Evolutionary conservation across 2,113 vertebrate genomes (phyloP).

Genomic region (Diadophis punctatus): DNA sequence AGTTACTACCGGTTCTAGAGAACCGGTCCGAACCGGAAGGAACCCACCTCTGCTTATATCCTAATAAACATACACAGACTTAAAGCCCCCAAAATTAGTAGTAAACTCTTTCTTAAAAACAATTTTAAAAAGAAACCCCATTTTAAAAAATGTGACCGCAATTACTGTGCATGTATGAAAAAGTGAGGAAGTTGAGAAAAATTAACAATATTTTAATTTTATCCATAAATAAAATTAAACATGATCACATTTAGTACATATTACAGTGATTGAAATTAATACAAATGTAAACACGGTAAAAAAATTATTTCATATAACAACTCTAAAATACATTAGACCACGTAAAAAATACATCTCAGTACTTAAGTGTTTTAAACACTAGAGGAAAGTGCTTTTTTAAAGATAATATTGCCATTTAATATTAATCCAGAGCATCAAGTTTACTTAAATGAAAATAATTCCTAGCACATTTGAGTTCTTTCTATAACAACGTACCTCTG

Average conservation of each 20-base stretch:
- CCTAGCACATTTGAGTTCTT: constrained; percentile 40
- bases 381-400: constrained; percentile 57
- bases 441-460: constrained; percentile 32
- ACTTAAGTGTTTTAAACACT: constrained; percentile 37
- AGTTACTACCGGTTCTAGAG: too few species aligned
- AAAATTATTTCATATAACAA: constrained; percentile 49
- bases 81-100: background rate
- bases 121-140: background rate
- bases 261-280: constrained; percentile 29
- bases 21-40: too few species aligned
- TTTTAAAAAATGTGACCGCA: background rate
- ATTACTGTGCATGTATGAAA: background rate
- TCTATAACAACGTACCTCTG: constrained; percentile 22
- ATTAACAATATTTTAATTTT: constrained; percentile 57
- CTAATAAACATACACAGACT: background rate
- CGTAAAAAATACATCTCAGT: constrained; percentile 56
- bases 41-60: background rate
- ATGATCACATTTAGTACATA: constrained; percentile 14
- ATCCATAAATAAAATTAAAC: constrained; percentile 42
- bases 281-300: constrained; percentile 50
- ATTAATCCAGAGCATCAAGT: constrained; percentile 47
- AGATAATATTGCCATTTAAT: constrained; percentile 46
- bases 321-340: constrained; percentile 41
- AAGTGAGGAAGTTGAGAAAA: constrained; percentile 16
- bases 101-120: background rate